phyloP scores from a whole-genome alignment of 35 echinoderm and acorn worm species.

The Acanthaster planci region DNA sequence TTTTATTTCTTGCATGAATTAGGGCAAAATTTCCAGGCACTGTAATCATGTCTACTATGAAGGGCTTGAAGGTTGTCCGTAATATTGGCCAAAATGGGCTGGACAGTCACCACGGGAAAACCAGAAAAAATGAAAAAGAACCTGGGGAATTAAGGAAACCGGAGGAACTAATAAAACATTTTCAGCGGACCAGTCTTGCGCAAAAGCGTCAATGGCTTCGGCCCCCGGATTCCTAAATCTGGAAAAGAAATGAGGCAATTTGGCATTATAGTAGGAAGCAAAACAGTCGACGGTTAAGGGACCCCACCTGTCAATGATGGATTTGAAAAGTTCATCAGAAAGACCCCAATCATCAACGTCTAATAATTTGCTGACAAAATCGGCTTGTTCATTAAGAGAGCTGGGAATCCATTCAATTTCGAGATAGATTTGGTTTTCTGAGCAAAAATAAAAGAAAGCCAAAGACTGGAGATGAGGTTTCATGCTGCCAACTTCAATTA shows the following conservation, averaged over 20 bases:
- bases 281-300: constrained; percentile 55
- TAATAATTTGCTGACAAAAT: constrained; percentile 38
- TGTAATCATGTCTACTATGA: not conserved
- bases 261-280: constrained; percentile 38
- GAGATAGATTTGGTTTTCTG: constrained; percentile 7
- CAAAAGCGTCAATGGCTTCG: no score
- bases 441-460: constrained; percentile 32
- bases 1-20: no score
- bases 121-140: constrained; percentile 27
- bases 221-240: constrained; percentile 28
- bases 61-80: not conserved
- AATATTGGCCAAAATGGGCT: constrained; percentile 36
- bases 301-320: constrained; percentile 41
- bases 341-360: constrained; percentile 55
- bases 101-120: constrained; percentile 22
- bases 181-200: constrained; percentile 27
- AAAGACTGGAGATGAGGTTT: constrained; percentile 19
- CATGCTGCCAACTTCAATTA: no score
- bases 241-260: constrained; percentile 19
- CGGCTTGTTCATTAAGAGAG: constrained; percentile 38
- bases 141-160: constrained; percentile 23
- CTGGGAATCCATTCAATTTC: constrained; percentile 54
- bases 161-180: constrained; percentile 43
- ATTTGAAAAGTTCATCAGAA: constrained; percentile 10
- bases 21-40: not conserved